Conservation (phyloP, 1,140 invertebrate genomes). For the Macrocentrus cingulum region DNA sequence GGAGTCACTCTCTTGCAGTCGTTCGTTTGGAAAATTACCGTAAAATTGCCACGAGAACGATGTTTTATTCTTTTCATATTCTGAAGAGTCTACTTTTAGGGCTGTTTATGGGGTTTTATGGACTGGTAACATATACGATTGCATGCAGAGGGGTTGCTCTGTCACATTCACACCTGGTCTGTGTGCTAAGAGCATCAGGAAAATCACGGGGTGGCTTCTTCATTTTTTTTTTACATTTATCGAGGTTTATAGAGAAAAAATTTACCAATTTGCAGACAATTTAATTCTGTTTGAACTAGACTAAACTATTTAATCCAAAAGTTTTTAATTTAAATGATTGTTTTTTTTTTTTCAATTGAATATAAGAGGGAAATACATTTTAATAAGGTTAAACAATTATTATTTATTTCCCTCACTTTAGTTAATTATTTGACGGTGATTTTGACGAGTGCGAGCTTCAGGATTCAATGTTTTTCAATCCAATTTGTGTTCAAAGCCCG, state of each 20-base stretch:
- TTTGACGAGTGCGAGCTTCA: background rate
- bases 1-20: constrained; percentile 29
- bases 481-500: too few relatives aligned
- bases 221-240: background rate
- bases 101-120: constrained; percentile 51
- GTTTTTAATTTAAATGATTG: too few relatives aligned
- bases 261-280: too few relatives aligned
- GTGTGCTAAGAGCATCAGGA: background rate
- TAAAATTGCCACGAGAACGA: constrained; percentile 57
- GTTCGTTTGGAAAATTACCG: constrained; percentile 56
- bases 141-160: background rate
- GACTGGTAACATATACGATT: constrained; percentile 27
- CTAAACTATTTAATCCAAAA: too few relatives aligned
- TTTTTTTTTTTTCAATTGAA: background rate
- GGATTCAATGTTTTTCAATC: too few relatives aligned
- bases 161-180: constrained; percentile 12
- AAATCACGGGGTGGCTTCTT: background rate
- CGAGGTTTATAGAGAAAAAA: too few relatives aligned
- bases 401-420: background rate
- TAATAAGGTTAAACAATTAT: too few relatives aligned
- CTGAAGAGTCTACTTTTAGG: constrained; percentile 26
- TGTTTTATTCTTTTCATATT: constrained; percentile 54
- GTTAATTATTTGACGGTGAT: background rate
- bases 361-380: too few relatives aligned
- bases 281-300: too few relatives aligned